Evolutionary conservation across 2,113 vertebrate species (phyloP).

Genomic region (Bambusicola thoracicus): DNA sequence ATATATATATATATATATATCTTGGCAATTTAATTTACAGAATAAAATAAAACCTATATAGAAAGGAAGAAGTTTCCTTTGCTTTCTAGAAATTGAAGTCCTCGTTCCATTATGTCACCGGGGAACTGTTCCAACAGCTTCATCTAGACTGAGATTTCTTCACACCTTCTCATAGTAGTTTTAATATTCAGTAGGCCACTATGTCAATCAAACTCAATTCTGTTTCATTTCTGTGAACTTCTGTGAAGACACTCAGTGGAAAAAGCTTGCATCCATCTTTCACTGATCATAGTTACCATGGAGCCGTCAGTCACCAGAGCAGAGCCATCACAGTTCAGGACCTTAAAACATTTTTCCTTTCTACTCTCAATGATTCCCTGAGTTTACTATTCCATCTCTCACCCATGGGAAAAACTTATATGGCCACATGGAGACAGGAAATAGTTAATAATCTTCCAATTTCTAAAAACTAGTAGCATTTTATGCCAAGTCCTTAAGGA

Average conservation of each 20-base stretch:
- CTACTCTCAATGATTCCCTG: not conserved
- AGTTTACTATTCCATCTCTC: not conserved
- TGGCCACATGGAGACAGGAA: not conserved
- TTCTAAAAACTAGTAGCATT: not conserved
- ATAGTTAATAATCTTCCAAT: not conserved
- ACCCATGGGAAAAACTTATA: not conserved
- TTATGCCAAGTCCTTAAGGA: not conserved
- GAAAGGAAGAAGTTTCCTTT: not conserved
- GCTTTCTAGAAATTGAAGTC: not conserved
- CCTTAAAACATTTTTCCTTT: not conserved
- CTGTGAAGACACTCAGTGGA: not conserved
- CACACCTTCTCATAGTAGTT: not conserved
- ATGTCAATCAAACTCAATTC: not conserved
- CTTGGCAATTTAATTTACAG: not conserved
- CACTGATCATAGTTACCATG: not conserved
- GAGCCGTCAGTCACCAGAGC: not conserved
- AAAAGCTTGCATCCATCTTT: not conserved
- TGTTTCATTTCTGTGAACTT: not conserved
- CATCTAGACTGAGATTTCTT: not conserved
- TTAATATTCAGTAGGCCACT: not conserved
- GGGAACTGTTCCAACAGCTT: not conserved
- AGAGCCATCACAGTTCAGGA: not conserved
- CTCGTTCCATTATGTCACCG: not conserved
- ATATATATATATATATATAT: accelerated
- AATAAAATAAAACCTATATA: not conserved